These are phyloP conservation scores for Choreutis nemorana DNA, from an alignment of 2,888 invertebrate species.

Conservation along the genomic window DNA sequence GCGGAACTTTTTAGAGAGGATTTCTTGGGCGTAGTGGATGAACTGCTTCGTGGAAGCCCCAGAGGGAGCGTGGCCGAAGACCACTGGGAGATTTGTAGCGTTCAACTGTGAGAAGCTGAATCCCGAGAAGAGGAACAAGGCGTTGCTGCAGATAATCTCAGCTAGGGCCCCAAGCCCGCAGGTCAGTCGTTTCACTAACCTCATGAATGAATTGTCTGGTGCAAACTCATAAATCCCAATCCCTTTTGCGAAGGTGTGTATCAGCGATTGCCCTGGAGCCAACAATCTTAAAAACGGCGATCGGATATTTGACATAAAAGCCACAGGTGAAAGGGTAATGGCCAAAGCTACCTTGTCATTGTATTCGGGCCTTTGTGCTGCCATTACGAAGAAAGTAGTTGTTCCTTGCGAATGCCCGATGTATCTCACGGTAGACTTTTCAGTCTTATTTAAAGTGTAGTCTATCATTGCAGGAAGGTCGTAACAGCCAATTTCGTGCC, in stretches of 20 bases:
- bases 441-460: constrained; percentile 63
- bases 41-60: constrained; percentile 62
- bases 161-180: constrained; percentile 48
- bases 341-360: constrained; percentile 61
- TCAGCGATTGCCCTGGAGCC: constrained; percentile 23
- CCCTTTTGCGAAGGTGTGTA: constrained; percentile 23
- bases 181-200: constrained; percentile 36
- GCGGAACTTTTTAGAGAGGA: constrained; percentile 30
- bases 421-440: constrained; percentile 64
- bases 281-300: constrained; percentile 34
- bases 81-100: constrained; percentile 61
- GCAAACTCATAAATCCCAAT: constrained; percentile 70
- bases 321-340: constrained; percentile 68
- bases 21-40: constrained; percentile 61
- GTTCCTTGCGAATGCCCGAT: constrained; percentile 78
- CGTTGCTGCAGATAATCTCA: constrained; percentile 64
- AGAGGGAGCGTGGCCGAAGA: constrained; percentile 60
- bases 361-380: constrained; percentile 58
- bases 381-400: constrained; percentile 66
- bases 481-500: constrained; percentile 79
- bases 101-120: constrained; percentile 65
- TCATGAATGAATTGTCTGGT: constrained; percentile 62
- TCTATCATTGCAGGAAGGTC: constrained; percentile 86
- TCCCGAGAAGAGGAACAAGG: constrained; percentile 68
- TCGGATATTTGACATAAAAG: constrained; percentile 45